Base-by-base conservation (phyloP, 2,113 vertebrate species). In the Canis aureus region DNA sequence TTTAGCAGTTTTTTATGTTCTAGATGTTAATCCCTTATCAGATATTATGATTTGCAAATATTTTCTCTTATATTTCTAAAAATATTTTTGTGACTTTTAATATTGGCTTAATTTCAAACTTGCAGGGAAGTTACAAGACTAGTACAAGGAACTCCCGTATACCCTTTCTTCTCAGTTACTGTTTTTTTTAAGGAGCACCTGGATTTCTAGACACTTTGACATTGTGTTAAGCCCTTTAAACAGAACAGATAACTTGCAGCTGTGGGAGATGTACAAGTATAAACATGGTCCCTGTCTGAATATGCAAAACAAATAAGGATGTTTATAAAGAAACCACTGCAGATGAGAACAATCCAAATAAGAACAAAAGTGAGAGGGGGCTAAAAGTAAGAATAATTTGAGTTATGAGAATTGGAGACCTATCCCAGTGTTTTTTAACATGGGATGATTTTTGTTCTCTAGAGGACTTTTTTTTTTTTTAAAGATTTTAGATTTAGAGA, bases 221-320 rank as follows among this genome's bases (percentile, higher is more conserved):
- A 86, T 95, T 83, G 32, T 93, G 23, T 83, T 97, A 81, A 91
- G 81, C 8, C 38, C 51, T 59, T 35, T 84, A 94, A 84, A 86
- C 57, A 74, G 59, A 87, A 57, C 83, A 51, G 94, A 84, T 95
- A 79, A 83, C 19, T 87, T 66, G 10, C 53, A 53, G 35, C 74
- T 87, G 10, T 71, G 57, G 51, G 32, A 79, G n/a, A 81, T n/a
- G 43, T 35, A 76, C 55, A 94, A 92, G n/a, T 97, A 55, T 85
- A 94, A 73, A 69, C 43, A 74, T 53, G 23, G 16, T 51, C 55
- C 38, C 64, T 85, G 23, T 80, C 51, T 92, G 15, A 96, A 59
- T 57, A 89, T 88, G 60, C 20, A 73, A 93, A 91, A 71, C 4
- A 51, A 92, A 32, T 81, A 93, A 43, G 23, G 78, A 51, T 93